Evolutionary conservation across 1,140 invertebrate genomes (phyloP), one percentile per base, ranked within the genome.

Genomic region (Eupristina koningsbergeri): DNA sequence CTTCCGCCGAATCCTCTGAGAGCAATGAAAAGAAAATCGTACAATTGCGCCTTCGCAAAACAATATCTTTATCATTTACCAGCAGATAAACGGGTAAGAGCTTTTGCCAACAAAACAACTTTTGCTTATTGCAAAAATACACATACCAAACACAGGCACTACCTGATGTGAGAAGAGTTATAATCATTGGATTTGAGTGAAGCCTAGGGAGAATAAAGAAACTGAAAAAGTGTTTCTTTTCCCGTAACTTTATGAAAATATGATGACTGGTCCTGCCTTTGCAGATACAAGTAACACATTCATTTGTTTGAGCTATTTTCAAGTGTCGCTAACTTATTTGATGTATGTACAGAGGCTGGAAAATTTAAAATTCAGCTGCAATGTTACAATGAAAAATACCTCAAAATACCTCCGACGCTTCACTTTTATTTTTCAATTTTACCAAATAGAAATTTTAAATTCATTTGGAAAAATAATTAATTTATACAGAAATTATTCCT

Each of bases 131-230:
- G 73, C n/a, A 71, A 71, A 71, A 26, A 7, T 19, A 41, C 22
- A 39, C 2, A 13, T 9, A n/a, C n/a, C n/a, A n/a, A n/a, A n/a
- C n/a, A n/a, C n/a, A n/a, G 75, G 19, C 47, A 3, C 17, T 15
- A 61, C 31, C 39, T 6, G 15, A 17, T 2, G 17, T 26, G 26
- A n/a, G 31, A 71, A 87, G 86, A 89, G 85, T 89, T 89, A 89
- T 87, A 87, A 87, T 87, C 87, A 87, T 89, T 87, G 84, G 84
- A 86, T 85, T 89, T 81, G 84, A 87, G 73, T 84, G 84, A 74
- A 61, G 41, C 79, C 17, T 53, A 41, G 29, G n/a, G 36, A 36
- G 31, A 39, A 71, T 36, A n/a, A 17, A 41, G 29, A 1, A 15
- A 34, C n/a, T 80, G n/a, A 71, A 76, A 26, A 82, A 87, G 67